Base-by-base conservation (phyloP, 2,113 vertebrate genomes). In the Ailuropoda melanoleuca region DNA sequence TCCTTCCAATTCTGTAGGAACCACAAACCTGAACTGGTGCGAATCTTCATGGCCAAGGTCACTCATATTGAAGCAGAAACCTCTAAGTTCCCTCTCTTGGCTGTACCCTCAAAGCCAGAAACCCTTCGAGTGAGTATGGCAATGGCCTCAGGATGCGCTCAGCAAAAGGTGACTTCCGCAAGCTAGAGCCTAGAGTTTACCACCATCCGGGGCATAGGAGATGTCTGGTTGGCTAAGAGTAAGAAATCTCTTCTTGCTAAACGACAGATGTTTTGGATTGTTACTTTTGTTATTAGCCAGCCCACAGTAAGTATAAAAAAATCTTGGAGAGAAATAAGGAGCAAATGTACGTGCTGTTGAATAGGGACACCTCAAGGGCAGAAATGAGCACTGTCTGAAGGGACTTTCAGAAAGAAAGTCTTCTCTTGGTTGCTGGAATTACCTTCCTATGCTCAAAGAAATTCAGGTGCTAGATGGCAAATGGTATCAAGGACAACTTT, bases 381-480 rank as follows among this genome's bases (percentile, higher is more conserved):
- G 62, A 87, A 48, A 72, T 8, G 64, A 53, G 83, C 18, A 53
- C 5, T 10, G 21, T 56, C n/a, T 4, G 53, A 72, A 86, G n/a
- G 75, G 62, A 70, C 37, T 86, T 90, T 55, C 26, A 66, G 80
- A 58, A 94, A 89, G 39, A 19, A 66, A 66, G 37, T 46, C 39
- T 94, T 77, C 19, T 46, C 39, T 74, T 66, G 10, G 6, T 66
- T 14, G 53, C 70, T 60, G 31, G 34, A 74, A 50, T 31, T 26
- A 29, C n/a, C 60, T 89, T 95, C 21, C 34, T 77, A 9, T 18
- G 15, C 23, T 50, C 50, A 34, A 96, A 95, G 81, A 92, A 88
- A 74, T 24, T 84, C 75, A 72, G 46, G 62, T 26, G 18, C 62
- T 48, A 56, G 43, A 11, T 34, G 56, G 60, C 9, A 90, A 93